phyloP scores from a whole-genome alignment of 2,113 vertebrate genomes.

The Toxostoma redivivum region DNA sequence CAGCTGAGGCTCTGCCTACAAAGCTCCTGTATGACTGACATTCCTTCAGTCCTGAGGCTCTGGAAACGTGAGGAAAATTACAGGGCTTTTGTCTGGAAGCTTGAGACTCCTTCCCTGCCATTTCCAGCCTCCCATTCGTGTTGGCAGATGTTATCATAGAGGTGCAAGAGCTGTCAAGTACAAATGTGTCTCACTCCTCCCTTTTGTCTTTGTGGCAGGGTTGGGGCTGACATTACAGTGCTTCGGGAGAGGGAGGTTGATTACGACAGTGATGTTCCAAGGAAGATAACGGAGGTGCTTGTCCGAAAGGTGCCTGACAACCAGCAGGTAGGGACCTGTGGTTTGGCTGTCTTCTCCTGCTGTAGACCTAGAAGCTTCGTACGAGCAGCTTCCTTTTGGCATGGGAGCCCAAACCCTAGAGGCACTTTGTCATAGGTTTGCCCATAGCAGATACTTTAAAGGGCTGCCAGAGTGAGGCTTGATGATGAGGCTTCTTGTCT shows the following conservation, averaged over 20 bases:
- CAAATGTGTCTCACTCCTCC: not conserved
- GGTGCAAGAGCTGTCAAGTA: not conserved
- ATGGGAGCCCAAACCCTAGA: not conserved
- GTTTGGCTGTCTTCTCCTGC: not conserved
- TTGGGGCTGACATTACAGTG: slow-evolving; percentile 94
- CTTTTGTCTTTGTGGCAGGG: slow-evolving; percentile 70
- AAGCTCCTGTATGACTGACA: not conserved
- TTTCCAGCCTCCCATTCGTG: not conserved
- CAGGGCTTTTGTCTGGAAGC: not conserved
- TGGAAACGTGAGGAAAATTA: not conserved
- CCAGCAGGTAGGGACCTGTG: slow-evolving; percentile 83
- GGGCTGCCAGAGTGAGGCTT: not conserved
- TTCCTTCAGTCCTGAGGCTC: not conserved
- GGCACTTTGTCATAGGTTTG: not conserved
- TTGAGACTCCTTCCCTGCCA: not conserved
- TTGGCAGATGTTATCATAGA: not conserved
- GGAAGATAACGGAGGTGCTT: slow-evolving; percentile 93
- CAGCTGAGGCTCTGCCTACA: not conserved
- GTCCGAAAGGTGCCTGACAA: slow-evolving; percentile 97
- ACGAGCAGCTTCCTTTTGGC: not conserved
- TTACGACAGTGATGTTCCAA: slow-evolving; percentile 84
- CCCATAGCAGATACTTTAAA: not conserved
- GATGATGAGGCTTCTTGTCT: not conserved
- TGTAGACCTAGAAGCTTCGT: not conserved
- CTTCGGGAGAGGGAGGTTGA: slow-evolving; percentile 92